A percentile compares a stretch with the other conserved stretches of the same genome.
Conservation (phyloP, 2,113 vertebrate species). For the Syngnathus floridae region DNA sequence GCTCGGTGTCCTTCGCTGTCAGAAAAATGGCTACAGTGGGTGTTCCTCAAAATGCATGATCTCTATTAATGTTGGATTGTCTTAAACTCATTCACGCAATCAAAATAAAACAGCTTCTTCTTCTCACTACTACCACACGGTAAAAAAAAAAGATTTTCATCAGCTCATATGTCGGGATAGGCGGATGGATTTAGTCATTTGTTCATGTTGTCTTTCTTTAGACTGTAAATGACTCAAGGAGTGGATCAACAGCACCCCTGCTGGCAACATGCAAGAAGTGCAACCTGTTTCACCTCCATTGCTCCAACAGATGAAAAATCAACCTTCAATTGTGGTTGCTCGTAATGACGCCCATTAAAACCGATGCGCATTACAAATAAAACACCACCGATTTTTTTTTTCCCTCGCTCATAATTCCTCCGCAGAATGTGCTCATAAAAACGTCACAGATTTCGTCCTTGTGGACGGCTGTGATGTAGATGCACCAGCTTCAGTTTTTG, state of each 20-base stretch:
- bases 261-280: neutral
- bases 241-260: neutral
- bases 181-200: too few species aligned
- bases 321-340: neutral
- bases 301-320: neutral
- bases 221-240: neutral
- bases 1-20: neutral
- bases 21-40: neutral
- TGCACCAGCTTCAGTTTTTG: neutral
- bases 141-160: too few species aligned
- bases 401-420: constrained; percentile 3
- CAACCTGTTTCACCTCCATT: neutral
- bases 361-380: neutral
- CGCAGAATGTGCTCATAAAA: neutral
- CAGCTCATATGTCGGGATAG: too few species aligned
- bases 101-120: neutral
- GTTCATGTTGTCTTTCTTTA: neutral
- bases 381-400: neutral
- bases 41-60: neutral
- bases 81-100: neutral
- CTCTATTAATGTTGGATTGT: neutral
- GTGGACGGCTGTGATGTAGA: neutral
- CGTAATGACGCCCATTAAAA: neutral
- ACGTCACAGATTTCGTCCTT: neutral
- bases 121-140: neutral